A percentile compares a stretch with the other conserved stretches of the same genome.
These are phyloP conservation scores for Sminthurides bifidus DNA, from an alignment of 1,140 invertebrate genomes.

Conservation along the genomic window DNA sequence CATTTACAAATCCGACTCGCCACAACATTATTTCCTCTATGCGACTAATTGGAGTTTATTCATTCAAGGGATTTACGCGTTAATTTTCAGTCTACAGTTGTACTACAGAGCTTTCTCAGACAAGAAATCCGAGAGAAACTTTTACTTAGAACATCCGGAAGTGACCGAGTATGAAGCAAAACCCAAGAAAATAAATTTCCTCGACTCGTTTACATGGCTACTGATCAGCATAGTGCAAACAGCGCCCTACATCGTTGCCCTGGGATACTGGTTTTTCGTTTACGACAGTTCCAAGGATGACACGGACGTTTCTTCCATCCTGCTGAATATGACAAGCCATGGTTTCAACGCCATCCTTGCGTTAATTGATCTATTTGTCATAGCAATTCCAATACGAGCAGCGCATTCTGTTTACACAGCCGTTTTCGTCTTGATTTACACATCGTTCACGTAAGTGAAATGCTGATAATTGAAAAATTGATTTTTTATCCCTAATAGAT, in stretches of 20 bases:
- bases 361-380: not conserved
- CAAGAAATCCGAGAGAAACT: not conserved
- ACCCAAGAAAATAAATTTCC: not conserved
- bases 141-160: not conserved
- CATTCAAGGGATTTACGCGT: not conserved
- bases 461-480: not conserved
- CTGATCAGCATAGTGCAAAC: not conserved
- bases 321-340: not conserved
- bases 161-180: not conserved
- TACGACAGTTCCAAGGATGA: not conserved
- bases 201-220: constrained; percentile 1
- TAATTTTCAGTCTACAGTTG: not conserved
- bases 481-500: not conserved
- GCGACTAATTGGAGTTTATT: not conserved
- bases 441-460: not conserved
- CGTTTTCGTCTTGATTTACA: not conserved
- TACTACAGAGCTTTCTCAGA: not conserved
- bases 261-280: not conserved
- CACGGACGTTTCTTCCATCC: not conserved
- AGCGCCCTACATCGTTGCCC: not conserved
- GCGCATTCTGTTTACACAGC: not conserved
- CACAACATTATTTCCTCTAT: not conserved
- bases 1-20: too few species aligned
- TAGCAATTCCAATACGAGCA: not conserved
- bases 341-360: constrained; percentile 2